These are phyloP conservation scores for rabbit (Oryctolagus cuniculus) DNA, from an alignment of 2,113 vertebrate genomes.

Conservation along the genomic window DNA sequence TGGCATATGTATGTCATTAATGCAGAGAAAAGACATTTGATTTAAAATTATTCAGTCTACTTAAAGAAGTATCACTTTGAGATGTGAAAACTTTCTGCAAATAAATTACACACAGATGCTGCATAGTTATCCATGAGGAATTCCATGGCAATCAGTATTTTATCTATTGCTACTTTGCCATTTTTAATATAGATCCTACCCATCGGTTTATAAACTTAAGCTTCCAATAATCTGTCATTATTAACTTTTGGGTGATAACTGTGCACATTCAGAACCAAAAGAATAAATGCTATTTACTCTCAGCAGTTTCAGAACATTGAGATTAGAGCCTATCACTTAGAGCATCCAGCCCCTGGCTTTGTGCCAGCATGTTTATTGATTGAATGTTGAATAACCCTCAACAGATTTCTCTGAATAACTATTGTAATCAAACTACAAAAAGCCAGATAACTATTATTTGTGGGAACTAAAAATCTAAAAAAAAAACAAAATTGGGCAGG, in stretches of 20 bases:
- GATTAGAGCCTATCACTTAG: background rate
- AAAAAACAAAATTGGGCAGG: background rate
- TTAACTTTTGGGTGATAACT: slow-evolving; percentile 46
- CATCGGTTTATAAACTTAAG: slow-evolving; percentile 25
- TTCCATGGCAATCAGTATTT: background rate
- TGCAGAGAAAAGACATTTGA: background rate
- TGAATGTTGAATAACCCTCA: slow-evolving; percentile 21
- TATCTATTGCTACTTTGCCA: background rate
- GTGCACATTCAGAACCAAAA: slow-evolving; percentile 42
- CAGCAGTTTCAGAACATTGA: slow-evolving; percentile 14
- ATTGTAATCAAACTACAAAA: slow-evolving; percentile 55
- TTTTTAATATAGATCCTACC: background rate
- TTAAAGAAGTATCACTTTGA: background rate
- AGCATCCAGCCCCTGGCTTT: background rate
- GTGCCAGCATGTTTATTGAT: slow-evolving; percentile 49
- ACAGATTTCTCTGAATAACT: slow-evolving; percentile 63
- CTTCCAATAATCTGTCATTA: background rate
- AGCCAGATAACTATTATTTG: slow-evolving; percentile 35
- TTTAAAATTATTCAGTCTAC: background rate
- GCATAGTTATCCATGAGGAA: background rate
- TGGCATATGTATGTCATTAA: background rate
- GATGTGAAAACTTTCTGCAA: background rate
- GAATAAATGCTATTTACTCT: slow-evolving; percentile 1
- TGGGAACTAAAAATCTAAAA: slow-evolving; percentile 4
- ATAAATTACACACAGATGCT: background rate